phyloP scores from a whole-genome alignment of 1,140 invertebrate species.

The Aphelenchoides fujianensis region DNA sequence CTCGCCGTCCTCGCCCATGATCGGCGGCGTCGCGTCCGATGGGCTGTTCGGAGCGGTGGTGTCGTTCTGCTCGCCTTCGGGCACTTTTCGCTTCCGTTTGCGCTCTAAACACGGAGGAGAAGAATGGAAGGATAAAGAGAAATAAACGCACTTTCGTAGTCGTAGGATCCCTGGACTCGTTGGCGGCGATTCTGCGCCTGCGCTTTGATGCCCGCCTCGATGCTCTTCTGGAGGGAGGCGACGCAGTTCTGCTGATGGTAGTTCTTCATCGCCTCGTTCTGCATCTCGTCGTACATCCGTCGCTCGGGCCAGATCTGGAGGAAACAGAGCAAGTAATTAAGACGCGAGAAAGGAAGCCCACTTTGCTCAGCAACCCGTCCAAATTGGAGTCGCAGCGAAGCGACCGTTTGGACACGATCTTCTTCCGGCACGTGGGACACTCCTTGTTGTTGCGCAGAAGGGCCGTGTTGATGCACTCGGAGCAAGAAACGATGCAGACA shows the following conservation, averaged over 20 bases:
- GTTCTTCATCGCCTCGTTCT: slow-evolving; percentile 35
- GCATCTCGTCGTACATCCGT: slow-evolving; percentile 50
- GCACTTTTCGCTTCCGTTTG: slow-evolving; percentile 12
- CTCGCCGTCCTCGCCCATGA: slow-evolving; percentile 23
- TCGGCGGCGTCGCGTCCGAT: slow-evolving; percentile 15
- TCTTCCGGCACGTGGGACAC: slow-evolving; percentile 97
- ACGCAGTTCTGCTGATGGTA: slow-evolving; percentile 46
- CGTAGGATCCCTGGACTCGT: slow-evolving; percentile 52
- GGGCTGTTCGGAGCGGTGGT: slow-evolving; percentile 24
- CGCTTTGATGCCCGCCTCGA: slow-evolving; percentile 53
- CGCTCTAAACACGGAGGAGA: too few relatives aligned
- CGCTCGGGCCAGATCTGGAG: slow-evolving; percentile 52
- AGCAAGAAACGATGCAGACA: slow-evolving; percentile 97
- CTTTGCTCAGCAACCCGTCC: slow-evolving; percentile 93
- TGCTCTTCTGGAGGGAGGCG: slow-evolving; percentile 47
- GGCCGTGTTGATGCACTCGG: slow-evolving; percentile 96
- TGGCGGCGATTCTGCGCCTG: slow-evolving; percentile 50
- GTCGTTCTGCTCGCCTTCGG: slow-evolving; percentile 16
- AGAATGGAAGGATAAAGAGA: too few relatives aligned
- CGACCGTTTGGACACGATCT: slow-evolving; percentile 93
- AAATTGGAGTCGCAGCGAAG: slow-evolving; percentile 95
- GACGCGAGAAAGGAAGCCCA: too few relatives aligned
- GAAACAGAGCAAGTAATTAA: too few relatives aligned
- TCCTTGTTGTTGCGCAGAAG: slow-evolving; percentile 96
- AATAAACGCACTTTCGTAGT: slow-evolving; percentile 54